Percentiles rank a stretch among this genome's conserved stretches.
phyloP scores from a whole-genome alignment of 2,797 vertebrate species.

The Hypotaenidia okinawae region DNA sequence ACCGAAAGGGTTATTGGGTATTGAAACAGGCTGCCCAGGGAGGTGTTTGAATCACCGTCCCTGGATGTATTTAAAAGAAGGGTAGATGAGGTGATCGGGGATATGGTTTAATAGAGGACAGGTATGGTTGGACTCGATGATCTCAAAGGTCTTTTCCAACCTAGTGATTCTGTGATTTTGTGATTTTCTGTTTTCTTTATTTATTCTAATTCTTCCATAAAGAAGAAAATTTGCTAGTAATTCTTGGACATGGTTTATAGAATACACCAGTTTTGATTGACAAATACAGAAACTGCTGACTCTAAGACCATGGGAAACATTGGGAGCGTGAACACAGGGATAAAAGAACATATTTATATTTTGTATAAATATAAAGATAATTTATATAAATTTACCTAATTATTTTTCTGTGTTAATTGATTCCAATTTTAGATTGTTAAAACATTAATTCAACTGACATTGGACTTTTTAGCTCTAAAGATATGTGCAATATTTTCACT shows the following conservation, averaged over 20 bases:
- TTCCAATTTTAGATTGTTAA: background rate
- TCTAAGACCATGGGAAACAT: background rate
- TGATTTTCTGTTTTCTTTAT: background rate
- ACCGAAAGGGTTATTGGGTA: too few relatives aligned
- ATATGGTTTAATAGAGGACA: too few relatives aligned
- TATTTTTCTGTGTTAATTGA: background rate
- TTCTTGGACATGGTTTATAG: background rate
- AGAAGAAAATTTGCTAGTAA: background rate
- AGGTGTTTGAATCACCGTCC: too few relatives aligned
- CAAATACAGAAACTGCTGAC: background rate
- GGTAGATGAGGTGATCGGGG: too few relatives aligned
- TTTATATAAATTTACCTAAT: background rate
- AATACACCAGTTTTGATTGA: background rate
- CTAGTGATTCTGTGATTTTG: too few relatives aligned
- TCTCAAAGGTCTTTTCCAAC: too few relatives aligned
- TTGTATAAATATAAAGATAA: background rate
- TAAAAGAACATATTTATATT: background rate
- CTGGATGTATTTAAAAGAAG: too few relatives aligned
- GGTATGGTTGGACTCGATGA: too few relatives aligned
- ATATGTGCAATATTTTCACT: background rate
- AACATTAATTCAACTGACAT: background rate
- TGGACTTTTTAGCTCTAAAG: background rate
- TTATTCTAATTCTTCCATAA: background rate
- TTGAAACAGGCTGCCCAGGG: too few relatives aligned
- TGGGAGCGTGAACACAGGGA: accelerated